Conservation (phyloP, 2,113 vertebrate genomes). For the Coreoperca whiteheadi region DNA sequence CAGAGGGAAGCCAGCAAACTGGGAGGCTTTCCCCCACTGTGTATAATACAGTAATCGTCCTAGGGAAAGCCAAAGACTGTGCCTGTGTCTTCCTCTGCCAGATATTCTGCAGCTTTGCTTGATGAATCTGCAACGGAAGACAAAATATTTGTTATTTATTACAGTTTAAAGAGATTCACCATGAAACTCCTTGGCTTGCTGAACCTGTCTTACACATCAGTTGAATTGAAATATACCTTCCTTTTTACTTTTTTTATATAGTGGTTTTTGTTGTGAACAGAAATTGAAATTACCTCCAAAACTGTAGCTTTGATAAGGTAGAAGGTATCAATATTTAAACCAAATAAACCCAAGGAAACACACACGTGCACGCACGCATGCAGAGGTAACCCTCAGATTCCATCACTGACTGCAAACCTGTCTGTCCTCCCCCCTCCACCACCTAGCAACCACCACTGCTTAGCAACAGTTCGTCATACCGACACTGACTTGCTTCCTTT, state of each 20-base stretch:
- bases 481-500: conserved; percentile 70
- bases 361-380: conserved; percentile 20
- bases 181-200: neutral
- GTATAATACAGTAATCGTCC: conserved; percentile 39
- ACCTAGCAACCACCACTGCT: conserved; percentile 82
- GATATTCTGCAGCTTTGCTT: conserved; percentile 47
- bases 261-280: neutral
- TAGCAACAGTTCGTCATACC: conserved; percentile 83
- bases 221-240: neutral
- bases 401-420: conserved; percentile 69
- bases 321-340: conserved; percentile 17
- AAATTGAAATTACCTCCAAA: conserved; percentile 11
- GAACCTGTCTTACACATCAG: neutral
- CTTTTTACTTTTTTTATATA: neutral
- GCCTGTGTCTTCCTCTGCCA: conserved; percentile 45
- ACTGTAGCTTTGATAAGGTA: neutral
- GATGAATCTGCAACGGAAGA: conserved; percentile 30
- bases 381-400: conserved; percentile 73
- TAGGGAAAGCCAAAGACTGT: conserved; percentile 49
- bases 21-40: conserved; percentile 43
- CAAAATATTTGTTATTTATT: conserved; percentile 23
- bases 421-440: conserved; percentile 39
- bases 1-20: conserved; percentile 33
- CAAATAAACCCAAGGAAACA: conserved; percentile 3
- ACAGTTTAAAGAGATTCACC: neutral